Evolutionary conservation across 35 echinoderm and acorn worm genomes (phyloP), one percentile per base, ranked within the genome.

Genomic region (Apostichopus parvimensis): DNA sequence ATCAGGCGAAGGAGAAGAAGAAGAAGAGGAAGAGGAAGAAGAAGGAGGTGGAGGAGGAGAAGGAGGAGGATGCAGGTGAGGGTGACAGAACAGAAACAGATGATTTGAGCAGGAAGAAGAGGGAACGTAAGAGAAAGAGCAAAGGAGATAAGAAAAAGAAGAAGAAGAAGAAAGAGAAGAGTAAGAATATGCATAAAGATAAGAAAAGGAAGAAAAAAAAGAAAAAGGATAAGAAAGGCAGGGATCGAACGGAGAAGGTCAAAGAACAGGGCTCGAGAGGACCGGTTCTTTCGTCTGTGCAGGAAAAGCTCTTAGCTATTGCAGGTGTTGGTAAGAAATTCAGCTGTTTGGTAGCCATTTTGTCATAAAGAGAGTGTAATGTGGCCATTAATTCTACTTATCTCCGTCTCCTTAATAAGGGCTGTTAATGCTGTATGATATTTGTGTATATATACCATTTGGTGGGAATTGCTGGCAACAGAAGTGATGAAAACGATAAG

Each of bases 141-240:
- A 75, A 22, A 75, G 72, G 85, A 79, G 77, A 93, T 15, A 85
- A 93, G 11, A 90, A 54, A 66, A 89, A 64, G 83, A 80, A 34
- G 65, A 83, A 90, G 81, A 92, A 92, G 79, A 62, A 71, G 12
- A 72, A 71, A 58, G 59, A 20, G 4, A 81, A 80, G 57, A 34
- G 65, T 15, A 93, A 90, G 85, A 93, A 82, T 78, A 66, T 45
- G 22, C 64, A 57, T 17, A 77, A 90, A 55, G 56, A 87, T 5
- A 94, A 94, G 53, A 94, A 97, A 79, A 88, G 94, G 58, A 94
- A 94, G 89, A 97, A 97, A 45, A 94, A 94, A 86, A 76, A 92
- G 34, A 89, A 94, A 64, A 93, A 91, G 13, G 78, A 91, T 18
- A 88, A 93, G 60, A 91, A 60, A 45, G 81, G 87, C 15, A 93